Base-by-base conservation (phyloP, 2,113 vertebrate species). In the Brachionichthys hirsutus region DNA sequence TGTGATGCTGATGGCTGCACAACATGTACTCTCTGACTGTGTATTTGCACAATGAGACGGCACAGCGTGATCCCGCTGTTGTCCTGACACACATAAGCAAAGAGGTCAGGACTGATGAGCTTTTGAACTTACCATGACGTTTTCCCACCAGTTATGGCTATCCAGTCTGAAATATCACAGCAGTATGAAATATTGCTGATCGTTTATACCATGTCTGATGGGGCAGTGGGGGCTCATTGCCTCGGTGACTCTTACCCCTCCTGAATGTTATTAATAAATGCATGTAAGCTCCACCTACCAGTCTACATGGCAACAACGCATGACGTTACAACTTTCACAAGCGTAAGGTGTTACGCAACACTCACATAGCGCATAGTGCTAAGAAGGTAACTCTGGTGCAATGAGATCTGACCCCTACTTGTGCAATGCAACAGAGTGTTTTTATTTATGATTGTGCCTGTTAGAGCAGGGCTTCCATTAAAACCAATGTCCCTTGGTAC, bases 361-460 rank as follows among this genome's bases (percentile, higher is more conserved):
- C 45, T 46, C 45, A 55, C 10, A 41, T 44, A 56, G 54, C 77
- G 58, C 57, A 52, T 36, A 42, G 41, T 60, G 50, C 41, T 34
- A n/a, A 46, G 35, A 50, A 80, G 67, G 78, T 77, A 76, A 78
- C 63, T 76, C 41, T 61, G 17, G 49, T 66, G 54, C 71, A 75
- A 56, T 70, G 66, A 77, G 78, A 63, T 66, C 61, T 73, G 64
- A 81, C 66, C 62, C 53, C 41, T 45, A 51, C 52, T 84, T 85
- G 75, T 66, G 81, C 62, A 88, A 85, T 54, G 35, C 42, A 30
- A 19, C 64, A 63, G 8, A 1, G 16, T 54, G 58, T 66, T 47
- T 69, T 62, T 5, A 55, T 47, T 48, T 42, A 30, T 67, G 47
- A 58, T 67, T 22, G 34, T 54, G 47, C 59, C 43, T 54, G 44